phyloP scores from a whole-genome alignment of 2,888 invertebrate species.

The Tetropium fuscum region DNA sequence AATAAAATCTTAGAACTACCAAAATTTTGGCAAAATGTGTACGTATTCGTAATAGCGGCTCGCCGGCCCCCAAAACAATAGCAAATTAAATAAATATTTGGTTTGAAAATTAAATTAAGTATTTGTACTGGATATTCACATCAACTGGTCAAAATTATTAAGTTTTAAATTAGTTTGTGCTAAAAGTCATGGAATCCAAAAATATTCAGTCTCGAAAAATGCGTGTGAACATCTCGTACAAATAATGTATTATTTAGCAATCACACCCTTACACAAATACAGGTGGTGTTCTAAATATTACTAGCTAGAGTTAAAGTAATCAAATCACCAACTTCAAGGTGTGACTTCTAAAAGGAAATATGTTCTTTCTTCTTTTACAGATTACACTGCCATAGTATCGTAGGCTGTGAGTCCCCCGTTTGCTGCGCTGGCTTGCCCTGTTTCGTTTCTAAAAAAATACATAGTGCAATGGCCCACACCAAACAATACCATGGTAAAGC shows the following conservation, averaged over 20 bases:
- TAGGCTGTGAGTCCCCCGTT: conserved; percentile 96
- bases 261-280: conserved; percentile 29
- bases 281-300: conserved; percentile 3
- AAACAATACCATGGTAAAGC: conserved; percentile 16
- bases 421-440: conserved; percentile 83
- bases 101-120: conserved; percentile 43
- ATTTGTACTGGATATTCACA: conserved; percentile 37
- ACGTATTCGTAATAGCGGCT: conserved; percentile 58
- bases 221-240: conserved; percentile 53
- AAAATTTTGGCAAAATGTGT: conserved; percentile 60
- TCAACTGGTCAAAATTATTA: conserved; percentile 12
- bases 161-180: conserved; percentile 26
- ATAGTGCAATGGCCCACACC: conserved; percentile 30
- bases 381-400: conserved; percentile 99
- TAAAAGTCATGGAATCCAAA: conserved; percentile 25
- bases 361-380: conserved; percentile 72
- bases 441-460: conserved; percentile 85
- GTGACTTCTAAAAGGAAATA: conserved; percentile 14
- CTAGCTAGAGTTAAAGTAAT: conserved; percentile 1
- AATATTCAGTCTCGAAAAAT: conserved; percentile 49
- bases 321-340: conserved; percentile 15
- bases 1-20: conserved; percentile 40
- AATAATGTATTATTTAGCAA: conserved; percentile 38
- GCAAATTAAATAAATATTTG: conserved; percentile 55
- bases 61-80: conserved; percentile 47